These are phyloP conservation scores for Lontra canadensis DNA, from an alignment of 2,113 vertebrate species.

Conservation along the genomic window DNA sequence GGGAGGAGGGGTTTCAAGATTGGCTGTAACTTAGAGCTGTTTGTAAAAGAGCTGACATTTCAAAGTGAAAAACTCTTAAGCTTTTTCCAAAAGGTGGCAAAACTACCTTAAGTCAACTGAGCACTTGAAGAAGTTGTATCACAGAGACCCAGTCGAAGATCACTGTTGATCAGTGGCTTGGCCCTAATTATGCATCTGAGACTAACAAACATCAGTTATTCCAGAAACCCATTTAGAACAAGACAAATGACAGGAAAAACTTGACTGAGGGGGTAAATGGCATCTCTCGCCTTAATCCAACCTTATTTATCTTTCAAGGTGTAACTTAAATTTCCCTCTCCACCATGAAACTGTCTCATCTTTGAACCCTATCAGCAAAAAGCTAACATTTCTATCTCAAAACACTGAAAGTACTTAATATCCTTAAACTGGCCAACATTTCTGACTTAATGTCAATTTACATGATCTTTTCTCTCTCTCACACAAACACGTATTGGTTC, in stretches of 20 bases:
- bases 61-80: slow-evolving; percentile 21
- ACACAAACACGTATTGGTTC: background rate
- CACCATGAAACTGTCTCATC: background rate
- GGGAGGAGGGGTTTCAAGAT: background rate
- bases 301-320: slow-evolving; percentile 18
- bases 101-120: slow-evolving; percentile 4
- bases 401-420: slow-evolving; percentile 2
- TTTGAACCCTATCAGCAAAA: background rate
- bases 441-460: background rate
- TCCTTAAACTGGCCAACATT: background rate
- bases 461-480: background rate
- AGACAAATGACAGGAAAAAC: background rate
- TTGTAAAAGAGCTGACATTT: slow-evolving; percentile 31
- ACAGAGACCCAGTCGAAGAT: background rate
- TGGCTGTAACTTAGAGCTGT: background rate
- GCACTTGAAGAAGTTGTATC: background rate
- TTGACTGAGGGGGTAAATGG: background rate
- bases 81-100: background rate
- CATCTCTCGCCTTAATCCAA: slow-evolving; percentile 42
- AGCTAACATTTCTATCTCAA: slow-evolving; percentile 12
- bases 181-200: background rate
- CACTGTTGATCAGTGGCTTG: background rate
- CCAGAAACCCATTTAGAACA: background rate
- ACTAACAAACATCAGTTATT: background rate
- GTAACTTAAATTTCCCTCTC: slow-evolving; percentile 20